Evolutionary conservation across 1,140 invertebrate genomes (phyloP).

Genomic region (Neoseiulus cucumeris): DNA sequence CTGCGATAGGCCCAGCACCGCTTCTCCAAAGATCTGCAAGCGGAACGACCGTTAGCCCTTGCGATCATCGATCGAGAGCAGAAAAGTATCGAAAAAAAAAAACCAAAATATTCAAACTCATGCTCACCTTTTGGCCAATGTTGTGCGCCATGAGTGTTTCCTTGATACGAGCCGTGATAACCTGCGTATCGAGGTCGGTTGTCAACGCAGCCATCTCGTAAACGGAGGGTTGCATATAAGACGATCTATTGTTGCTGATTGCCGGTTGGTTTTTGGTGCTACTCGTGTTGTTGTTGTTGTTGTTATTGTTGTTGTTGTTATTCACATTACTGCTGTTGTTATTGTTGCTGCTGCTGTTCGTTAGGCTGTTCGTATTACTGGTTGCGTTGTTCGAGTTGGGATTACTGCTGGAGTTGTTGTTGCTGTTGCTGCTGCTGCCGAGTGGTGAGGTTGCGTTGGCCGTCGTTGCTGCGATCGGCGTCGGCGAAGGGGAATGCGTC

Average conservation of each 20-base stretch:
- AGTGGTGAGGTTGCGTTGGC: background rate
- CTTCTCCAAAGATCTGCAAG: constrained; percentile 72
- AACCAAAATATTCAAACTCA: constrained; percentile 15
- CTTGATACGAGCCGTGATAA: constrained; percentile 89
- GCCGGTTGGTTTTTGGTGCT: background rate
- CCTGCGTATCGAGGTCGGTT: constrained; percentile 84
- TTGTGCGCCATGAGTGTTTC: constrained; percentile 88
- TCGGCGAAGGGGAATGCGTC: constrained; percentile 6
- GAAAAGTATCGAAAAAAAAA: constrained; percentile 10
- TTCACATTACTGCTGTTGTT: background rate
- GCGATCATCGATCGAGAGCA: constrained; percentile 11
- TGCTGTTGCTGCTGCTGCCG: constrained; percentile 14
- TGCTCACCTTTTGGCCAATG: constrained; percentile 76
- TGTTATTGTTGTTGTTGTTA: background rate
- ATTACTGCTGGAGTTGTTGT: constrained; percentile 12
- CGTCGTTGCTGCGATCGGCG: constrained; percentile 6
- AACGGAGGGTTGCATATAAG: constrained; percentile 37
- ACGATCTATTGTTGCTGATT: constrained; percentile 12
- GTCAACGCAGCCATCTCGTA: constrained; percentile 92
- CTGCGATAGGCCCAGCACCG: constrained; percentile 80
- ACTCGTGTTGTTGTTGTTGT: constrained; percentile 1
- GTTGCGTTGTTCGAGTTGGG: background rate
- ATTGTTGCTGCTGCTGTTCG: constrained; percentile 12
- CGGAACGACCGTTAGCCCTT: too few relatives aligned
- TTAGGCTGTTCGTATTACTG: background rate